phyloP scores from a whole-genome alignment of 2,888 invertebrate species.

The Stictocephala bisonia region DNA sequence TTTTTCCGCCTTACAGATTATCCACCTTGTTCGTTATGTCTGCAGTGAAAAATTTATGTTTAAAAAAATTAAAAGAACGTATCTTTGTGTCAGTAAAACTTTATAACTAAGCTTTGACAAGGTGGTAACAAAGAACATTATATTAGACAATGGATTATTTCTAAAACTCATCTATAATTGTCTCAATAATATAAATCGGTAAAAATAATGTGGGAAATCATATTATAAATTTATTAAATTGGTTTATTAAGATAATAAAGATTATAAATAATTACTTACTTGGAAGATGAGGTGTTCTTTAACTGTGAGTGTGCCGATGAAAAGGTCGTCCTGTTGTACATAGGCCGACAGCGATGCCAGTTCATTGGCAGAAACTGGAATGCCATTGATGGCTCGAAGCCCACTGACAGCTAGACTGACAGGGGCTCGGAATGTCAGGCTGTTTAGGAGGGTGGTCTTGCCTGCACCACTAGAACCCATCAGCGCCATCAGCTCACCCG shows the following conservation, averaged over 20 bases:
- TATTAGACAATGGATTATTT: too few species aligned
- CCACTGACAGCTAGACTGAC: conserved; percentile 75
- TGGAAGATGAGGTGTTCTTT: conserved; percentile 90
- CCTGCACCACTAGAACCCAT: conserved; percentile 94
- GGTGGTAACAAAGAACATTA: too few species aligned
- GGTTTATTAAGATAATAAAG: conserved; percentile 58
- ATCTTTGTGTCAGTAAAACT: too few species aligned
- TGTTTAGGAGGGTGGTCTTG: conserved; percentile 93
- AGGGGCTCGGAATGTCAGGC: conserved; percentile 84
- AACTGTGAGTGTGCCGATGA: conserved; percentile 91
- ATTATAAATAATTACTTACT: conserved; percentile 68
- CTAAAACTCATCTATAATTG: too few species aligned
- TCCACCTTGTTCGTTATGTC: too few species aligned
- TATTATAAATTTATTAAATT: neutral
- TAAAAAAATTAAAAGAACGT: too few species aligned
- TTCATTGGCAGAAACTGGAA: conserved; percentile 76
- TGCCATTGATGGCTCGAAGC: conserved; percentile 77
- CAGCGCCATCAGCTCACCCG: conserved; percentile 87
- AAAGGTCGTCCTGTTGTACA: conserved; percentile 94
- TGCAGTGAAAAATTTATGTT: too few species aligned
- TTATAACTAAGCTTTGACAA: too few species aligned
- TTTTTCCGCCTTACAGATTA: too few species aligned
- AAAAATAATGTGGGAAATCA: too few species aligned
- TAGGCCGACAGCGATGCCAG: conserved; percentile 86
- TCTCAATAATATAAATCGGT: too few species aligned